Percentiles rank a stretch among this genome's conserved stretches.
phyloP scores from a whole-genome alignment of 2,113 vertebrate genomes.

The Maccullochella peelii region DNA sequence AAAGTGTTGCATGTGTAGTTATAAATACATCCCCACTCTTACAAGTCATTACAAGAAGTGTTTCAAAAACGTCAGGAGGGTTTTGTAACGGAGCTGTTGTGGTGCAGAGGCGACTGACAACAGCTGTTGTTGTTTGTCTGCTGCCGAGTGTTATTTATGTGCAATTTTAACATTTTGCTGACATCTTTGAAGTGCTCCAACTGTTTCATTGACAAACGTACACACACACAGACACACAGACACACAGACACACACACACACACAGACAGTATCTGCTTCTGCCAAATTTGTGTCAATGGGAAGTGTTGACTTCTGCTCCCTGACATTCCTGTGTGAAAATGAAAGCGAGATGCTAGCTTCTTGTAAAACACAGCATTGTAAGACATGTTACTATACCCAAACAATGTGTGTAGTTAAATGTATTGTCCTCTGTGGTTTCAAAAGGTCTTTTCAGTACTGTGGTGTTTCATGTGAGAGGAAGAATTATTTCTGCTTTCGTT shows the following conservation, averaged over 20 bases:
- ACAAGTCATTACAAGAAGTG: not conserved
- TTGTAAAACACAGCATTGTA: not conserved
- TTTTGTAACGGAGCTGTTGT: not conserved
- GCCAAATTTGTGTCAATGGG: constrained; percentile 61
- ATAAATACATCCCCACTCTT: not conserved
- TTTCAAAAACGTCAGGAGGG: not conserved
- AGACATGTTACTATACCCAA: not conserved
- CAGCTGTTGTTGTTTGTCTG: constrained; percentile 44
- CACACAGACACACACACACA: not conserved
- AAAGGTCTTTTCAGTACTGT: not conserved
- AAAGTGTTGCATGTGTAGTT: not conserved
- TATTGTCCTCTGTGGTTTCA: constrained; percentile 3
- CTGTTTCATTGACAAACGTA: not conserved
- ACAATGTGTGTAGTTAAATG: not conserved
- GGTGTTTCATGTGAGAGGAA: constrained; percentile 23
- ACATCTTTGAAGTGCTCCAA: constrained; percentile 19
- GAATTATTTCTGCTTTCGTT: constrained; percentile 12
- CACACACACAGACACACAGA: not conserved
- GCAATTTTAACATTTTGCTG: constrained; percentile 41
- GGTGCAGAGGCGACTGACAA: not conserved
- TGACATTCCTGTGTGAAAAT: constrained; percentile 70
- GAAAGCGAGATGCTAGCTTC: not conserved
- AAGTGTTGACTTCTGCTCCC: constrained; percentile 56
- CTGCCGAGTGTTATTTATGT: constrained; percentile 39
- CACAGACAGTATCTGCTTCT: constrained; percentile 27